Base-by-base conservation (phyloP, 2,888 invertebrate genomes). In the Rotaria magnacalcarata region DNA sequence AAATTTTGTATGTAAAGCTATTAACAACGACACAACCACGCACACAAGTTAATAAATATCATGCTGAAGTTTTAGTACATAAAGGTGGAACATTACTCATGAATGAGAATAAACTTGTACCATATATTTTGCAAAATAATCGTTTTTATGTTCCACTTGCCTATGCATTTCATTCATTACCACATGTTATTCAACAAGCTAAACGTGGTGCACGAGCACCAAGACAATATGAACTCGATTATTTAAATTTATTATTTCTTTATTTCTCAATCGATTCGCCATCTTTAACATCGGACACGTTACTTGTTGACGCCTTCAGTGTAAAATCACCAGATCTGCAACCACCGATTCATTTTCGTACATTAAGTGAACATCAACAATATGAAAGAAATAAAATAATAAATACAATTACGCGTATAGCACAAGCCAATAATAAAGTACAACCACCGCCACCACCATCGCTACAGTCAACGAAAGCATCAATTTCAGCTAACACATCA, bases 211-310 rank as follows among this genome's bases (percentile, higher is more conserved):
- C 80, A 47, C 80, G 80, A 47, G 80, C 80, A n/a, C 80, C 80
- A 47, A 24, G 80, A 80, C 80, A 80, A 80, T 80, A 47, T 47
- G 80, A 80, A 80, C 47, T 80, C 47, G 80, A 80, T 47, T 80
- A 47, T 47, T n/a, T 80, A 24, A 80, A 80, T 80, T 80, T 80
- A 80, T 47, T 80, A 80, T 80, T 80, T n/a, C 5, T 80, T 47
- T 80, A 80, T 80, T 80, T 80, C n/a, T 43, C 80, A 24, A 80
- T 80, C 47, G 80, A 47, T 43, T 41, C 24, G n/a, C 3, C n/a
- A n/a, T 10, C 47, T 21, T 43, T 80, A n/a, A 47, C 47, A 47
- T 14, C 47, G 8, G 80, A 80, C 8, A 80, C 43, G 5, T 80
- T 80, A 47, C 80, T 80, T 21, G 80, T 80, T n/a, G 80, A 80